phyloP scores from a whole-genome alignment of 2,113 vertebrate species.

The Brevimyrus niger region DNA sequence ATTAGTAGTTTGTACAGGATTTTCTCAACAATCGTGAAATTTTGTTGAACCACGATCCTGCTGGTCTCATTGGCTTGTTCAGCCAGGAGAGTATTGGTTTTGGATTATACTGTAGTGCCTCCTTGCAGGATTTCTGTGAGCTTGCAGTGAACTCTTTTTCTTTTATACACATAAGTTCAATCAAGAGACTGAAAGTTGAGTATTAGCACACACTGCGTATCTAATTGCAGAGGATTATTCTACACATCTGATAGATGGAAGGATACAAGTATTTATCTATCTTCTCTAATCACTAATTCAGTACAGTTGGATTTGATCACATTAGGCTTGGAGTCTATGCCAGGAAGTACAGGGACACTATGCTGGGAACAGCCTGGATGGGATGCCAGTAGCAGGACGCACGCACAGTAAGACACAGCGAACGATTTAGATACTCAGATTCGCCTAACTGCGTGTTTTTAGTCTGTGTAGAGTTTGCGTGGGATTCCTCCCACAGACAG shows the following conservation, averaged over 20 bases:
- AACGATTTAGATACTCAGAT: not conserved
- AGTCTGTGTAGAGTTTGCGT: not conserved
- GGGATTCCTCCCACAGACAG: not conserved
- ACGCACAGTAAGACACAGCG: not conserved
- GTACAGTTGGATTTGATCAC: not conserved
- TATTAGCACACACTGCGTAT: not conserved
- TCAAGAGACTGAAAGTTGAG: not conserved
- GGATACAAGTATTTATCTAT: not conserved
- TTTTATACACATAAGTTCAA: not conserved
- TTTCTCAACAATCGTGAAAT: not conserved
- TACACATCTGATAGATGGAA: not conserved
- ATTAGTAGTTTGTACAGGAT: not conserved
- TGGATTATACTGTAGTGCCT: not conserved
- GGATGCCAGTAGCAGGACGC: not conserved
- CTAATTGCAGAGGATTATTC: not conserved
- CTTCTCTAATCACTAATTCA: not conserved
- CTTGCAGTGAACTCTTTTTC: not conserved
- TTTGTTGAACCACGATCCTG: not conserved
- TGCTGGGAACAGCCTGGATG: not conserved
- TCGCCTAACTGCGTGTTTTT: not conserved
- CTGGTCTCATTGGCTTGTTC: not conserved
- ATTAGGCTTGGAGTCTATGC: not conserved
- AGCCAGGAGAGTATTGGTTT: not conserved
- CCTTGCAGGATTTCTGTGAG: not conserved
- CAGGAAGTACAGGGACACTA: not conserved